Evolutionary conservation across 2,888 invertebrate genomes (phyloP).

Genomic region (Aphelenchoides bicaudatus): DNA sequence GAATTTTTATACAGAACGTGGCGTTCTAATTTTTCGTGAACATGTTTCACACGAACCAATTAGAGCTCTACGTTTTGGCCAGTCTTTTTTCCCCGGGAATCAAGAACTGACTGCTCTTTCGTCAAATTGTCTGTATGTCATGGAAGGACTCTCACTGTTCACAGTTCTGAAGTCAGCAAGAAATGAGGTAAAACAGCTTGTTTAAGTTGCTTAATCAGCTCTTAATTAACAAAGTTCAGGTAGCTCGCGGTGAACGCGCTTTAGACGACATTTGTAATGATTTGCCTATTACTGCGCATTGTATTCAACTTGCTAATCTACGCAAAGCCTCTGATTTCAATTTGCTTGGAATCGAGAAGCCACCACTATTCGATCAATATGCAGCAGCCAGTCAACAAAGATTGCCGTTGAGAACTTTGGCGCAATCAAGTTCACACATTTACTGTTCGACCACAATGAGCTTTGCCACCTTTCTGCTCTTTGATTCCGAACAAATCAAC

Average conservation of each 20-base stretch:
- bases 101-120: slow-evolving; percentile 37
- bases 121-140: slow-evolving; percentile 28
- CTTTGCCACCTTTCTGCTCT: slow-evolving; percentile 48
- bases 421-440: slow-evolving; percentile 28
- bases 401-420: background rate
- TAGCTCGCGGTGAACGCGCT: slow-evolving; percentile 39
- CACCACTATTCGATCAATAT: background rate
- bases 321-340: slow-evolving; percentile 19
- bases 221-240: slow-evolving; percentile 19
- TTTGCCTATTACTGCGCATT: slow-evolving; percentile 9
- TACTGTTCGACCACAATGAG: slow-evolving; percentile 36
- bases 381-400: background rate
- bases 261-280: slow-evolving; percentile 5
- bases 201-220: slow-evolving; percentile 17
- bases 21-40: slow-evolving; percentile 46
- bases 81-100: slow-evolving; percentile 36
- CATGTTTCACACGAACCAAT: slow-evolving; percentile 41
- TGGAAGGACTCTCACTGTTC: slow-evolving; percentile 40
- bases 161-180: slow-evolving; percentile 39
- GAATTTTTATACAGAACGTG: slow-evolving; percentile 52
- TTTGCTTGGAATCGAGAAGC: slow-evolving; percentile 4
- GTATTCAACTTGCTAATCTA: background rate
- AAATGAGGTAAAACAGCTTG: slow-evolving; percentile 26
- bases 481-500: slow-evolving; percentile 24
- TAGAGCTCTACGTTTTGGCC: slow-evolving; percentile 39